Evolutionary conservation across 1,140 invertebrate species (phyloP).

Genomic region (Bombus sylvicola): DNA sequence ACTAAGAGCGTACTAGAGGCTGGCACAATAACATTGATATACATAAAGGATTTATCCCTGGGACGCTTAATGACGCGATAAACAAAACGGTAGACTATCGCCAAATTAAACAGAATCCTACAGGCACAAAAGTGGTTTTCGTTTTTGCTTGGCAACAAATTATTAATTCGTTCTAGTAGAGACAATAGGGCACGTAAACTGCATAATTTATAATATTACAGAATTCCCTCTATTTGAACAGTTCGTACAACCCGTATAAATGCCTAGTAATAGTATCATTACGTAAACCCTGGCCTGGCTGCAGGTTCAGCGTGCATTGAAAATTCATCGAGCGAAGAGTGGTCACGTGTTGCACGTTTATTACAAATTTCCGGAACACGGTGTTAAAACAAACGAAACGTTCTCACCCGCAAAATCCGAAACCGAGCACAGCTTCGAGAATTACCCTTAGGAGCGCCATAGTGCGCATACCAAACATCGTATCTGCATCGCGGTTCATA

Average conservation of each 20-base stretch:
- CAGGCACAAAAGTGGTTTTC: too few species aligned
- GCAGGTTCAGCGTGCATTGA: background rate
- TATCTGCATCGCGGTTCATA: background rate
- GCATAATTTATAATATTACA: background rate
- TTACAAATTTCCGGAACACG: background rate
- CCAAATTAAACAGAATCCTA: background rate
- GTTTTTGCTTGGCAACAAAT: background rate
- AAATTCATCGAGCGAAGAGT: background rate
- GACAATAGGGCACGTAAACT: background rate
- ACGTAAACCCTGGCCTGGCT: background rate
- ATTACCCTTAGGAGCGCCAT: background rate
- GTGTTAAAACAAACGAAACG: constrained; percentile 27
- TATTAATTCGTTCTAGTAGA: background rate
- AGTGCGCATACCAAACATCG: too few species aligned
- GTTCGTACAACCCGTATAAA: background rate
- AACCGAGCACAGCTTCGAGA: background rate
- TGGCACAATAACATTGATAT: background rate
- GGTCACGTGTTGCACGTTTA: constrained; percentile 15
- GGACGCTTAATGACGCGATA: background rate
- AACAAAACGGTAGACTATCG: background rate
- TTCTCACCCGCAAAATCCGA: constrained; percentile 15
- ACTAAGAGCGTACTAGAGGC: too few species aligned
- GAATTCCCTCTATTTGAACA: background rate
- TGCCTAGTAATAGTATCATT: background rate
- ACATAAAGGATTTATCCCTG: background rate